Base-by-base conservation (phyloP, 1,140 invertebrate genomes). In the Gonioctena quinquepunctata region DNA sequence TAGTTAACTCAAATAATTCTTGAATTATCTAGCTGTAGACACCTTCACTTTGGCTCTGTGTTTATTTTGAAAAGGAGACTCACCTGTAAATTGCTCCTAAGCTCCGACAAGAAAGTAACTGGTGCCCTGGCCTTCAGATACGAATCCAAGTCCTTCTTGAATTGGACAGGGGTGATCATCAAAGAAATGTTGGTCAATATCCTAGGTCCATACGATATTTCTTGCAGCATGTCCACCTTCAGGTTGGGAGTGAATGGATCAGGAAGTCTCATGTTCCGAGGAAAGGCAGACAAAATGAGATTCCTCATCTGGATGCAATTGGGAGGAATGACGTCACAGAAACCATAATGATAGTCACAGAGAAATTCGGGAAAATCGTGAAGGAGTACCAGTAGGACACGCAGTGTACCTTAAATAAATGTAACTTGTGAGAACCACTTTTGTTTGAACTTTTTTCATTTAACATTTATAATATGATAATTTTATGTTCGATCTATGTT, bases 301-400 rank as follows among this genome's bases (percentile, higher is more conserved):
- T 99, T 99, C 42, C 98, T 89, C 95, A 99, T 97, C 84, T 99
- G 97, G 76, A 99, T 97, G 81, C 98, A 99, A 82, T 99, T 99
- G 0, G 97, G 94, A 71, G 98, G 97, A 79, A 99, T 99, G 49
- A 96, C 96, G 85, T 99, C 98, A 83, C 98, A 99, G 84, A 99
- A 98, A n/a, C 95, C 94, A 81, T 99, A 99, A 82, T 99, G 96
- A 82, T 99, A 99, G 80, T 99, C 98, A 81, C 97, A 99, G 21
- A 99, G 87, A 81, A 99, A 99, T 83, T 99, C 98, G 0, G 98
- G 98, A 83, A 99, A 99, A 84, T 99, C 98, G 80, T 99, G 97
- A 1, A 99, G 87, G 11, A 99, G 85, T 0, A 99, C 96, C 11
- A 99, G 83, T n/a, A 99, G 85, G 0, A 99, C 95, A 68, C 97